Evolutionary conservation across 2,888 invertebrate species (phyloP).

Genomic region (Cataglyphis altisquamis): DNA sequence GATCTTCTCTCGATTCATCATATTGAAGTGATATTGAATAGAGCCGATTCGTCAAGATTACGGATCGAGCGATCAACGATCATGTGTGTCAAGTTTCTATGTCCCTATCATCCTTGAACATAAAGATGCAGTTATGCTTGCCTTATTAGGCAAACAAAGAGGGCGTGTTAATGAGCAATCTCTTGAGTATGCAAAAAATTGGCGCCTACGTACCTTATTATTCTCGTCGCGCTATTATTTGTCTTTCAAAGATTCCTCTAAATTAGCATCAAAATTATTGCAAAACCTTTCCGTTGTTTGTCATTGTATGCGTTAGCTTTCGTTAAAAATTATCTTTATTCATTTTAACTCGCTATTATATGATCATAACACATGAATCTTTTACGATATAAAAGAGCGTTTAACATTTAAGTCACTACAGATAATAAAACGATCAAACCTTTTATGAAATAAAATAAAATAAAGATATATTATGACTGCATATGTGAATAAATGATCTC

Average conservation of each 20-base stretch:
- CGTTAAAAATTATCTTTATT: background rate
- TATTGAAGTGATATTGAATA: constrained; percentile 34
- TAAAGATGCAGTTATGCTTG: constrained; percentile 71
- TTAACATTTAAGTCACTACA: background rate
- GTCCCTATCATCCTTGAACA: constrained; percentile 76
- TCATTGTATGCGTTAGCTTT: background rate
- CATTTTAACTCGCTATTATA: background rate
- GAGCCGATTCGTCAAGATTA: constrained; percentile 40
- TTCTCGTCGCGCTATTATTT: constrained; percentile 3
- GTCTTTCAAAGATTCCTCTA: background rate
- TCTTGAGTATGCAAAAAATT: constrained; percentile 68
- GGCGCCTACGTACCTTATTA: constrained; percentile 67
- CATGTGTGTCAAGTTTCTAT: constrained; percentile 65
- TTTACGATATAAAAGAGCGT: background rate
- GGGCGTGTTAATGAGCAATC: constrained; percentile 69
- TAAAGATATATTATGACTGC: constrained; percentile 5
- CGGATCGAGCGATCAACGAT: constrained; percentile 61
- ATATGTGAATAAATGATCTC: constrained; percentile 21
- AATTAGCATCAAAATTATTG: constrained; percentile 13
- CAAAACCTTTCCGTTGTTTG: background rate
- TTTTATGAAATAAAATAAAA: background rate
- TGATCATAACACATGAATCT: background rate
- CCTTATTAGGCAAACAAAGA: constrained; percentile 66
- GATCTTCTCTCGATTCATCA: constrained; percentile 6
- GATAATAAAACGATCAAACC: background rate